A percentile compares a stretch with the other conserved stretches of the same genome.
Conservation (phyloP, 2,113 vertebrate species). For the Rhinoptilus africanus region DNA sequence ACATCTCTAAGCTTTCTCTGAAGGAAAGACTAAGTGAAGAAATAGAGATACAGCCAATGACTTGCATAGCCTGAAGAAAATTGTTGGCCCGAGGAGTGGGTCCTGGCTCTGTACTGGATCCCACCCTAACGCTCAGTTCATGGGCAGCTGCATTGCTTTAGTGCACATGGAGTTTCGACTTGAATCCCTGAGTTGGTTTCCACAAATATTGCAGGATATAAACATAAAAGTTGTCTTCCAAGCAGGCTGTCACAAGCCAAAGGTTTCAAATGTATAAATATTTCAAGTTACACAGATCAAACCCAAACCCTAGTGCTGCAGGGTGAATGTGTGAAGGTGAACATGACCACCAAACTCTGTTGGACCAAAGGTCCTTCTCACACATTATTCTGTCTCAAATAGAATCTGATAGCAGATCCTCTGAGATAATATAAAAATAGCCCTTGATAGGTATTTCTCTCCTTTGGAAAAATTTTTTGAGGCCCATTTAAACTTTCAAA, state of each 20-base stretch:
- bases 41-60: neutral
- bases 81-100: neutral
- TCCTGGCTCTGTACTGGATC: neutral
- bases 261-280: neutral
- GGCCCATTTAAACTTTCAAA: neutral
- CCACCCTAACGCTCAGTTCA: neutral
- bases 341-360: neutral
- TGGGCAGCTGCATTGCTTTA: neutral
- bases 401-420: neutral
- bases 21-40: neutral
- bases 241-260: neutral
- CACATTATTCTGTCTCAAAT: neutral
- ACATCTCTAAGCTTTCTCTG: neutral
- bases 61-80: neutral
- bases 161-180: neutral
- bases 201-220: neutral
- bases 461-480: neutral
- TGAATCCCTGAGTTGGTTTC: neutral
- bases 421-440: neutral
- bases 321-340: neutral
- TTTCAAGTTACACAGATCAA: neutral
- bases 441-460: neutral
- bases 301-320: neutral
- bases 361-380: neutral
- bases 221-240: neutral